Evolutionary conservation across 2,113 vertebrate species (phyloP).

Genomic region (Dolichallabes microphthalmus): DNA sequence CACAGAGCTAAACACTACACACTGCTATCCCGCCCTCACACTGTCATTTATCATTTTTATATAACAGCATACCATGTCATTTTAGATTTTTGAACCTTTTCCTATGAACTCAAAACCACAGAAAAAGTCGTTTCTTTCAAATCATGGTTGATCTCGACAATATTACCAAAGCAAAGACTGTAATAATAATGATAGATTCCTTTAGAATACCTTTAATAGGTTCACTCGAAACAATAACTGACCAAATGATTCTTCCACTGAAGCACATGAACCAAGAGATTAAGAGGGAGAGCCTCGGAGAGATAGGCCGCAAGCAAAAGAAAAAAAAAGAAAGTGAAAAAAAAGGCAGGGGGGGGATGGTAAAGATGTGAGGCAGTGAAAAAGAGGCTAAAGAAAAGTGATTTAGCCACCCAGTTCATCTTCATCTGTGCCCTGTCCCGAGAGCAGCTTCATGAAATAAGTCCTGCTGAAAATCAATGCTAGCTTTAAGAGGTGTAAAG

Average conservation of each 20-base stretch:
- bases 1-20: too few species aligned
- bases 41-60: not conserved
- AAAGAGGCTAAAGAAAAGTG: conserved; percentile 66
- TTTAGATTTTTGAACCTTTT: not conserved
- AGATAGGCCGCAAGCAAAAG: not conserved
- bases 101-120: not conserved
- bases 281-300: not conserved
- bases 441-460: conserved; percentile 78
- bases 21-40: not conserved
- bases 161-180: not conserved
- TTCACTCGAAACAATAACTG: conserved; percentile 28
- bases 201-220: not conserved
- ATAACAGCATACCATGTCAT: not conserved
- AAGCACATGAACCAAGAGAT: conserved; percentile 3
- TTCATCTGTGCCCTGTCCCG: conserved; percentile 77
- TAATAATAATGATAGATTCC: not conserved
- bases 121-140: not conserved
- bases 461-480: conserved; percentile 81
- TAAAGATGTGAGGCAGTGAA: conserved; percentile 55
- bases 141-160: not conserved
- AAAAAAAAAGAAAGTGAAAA: not conserved
- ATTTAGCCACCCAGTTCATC: conserved; percentile 77
- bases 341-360: conserved; percentile 30
- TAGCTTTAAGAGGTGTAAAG: conserved; percentile 72
- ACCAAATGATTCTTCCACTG: conserved; percentile 44